Conservation (phyloP, 2,797 vertebrate genomes). For the Cossypha dichroa region DNA sequence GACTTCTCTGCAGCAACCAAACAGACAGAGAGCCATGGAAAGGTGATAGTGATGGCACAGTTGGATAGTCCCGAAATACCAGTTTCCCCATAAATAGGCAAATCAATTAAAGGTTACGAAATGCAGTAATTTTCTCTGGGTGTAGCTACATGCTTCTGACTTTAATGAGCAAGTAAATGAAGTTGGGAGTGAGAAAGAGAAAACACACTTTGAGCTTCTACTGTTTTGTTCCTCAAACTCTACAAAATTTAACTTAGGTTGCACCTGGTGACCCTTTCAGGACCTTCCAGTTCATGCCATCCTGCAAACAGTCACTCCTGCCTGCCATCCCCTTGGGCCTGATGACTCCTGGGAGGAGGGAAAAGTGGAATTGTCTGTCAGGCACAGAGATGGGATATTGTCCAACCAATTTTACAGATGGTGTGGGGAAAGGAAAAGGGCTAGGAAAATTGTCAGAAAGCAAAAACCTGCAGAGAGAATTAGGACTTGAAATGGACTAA, state of each 20-base stretch:
- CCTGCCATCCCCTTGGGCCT: background rate
- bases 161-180: conserved; percentile 59
- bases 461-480: background rate
- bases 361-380: background rate
- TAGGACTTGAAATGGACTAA: background rate
- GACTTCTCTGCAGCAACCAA: background rate
- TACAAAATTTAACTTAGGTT: background rate
- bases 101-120: conserved; percentile 66
- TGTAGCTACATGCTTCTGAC: conserved; percentile 57
- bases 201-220: background rate
- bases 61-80: conserved; percentile 57
- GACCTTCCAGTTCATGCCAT: background rate
- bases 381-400: background rate
- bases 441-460: background rate
- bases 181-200: background rate
- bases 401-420: background rate
- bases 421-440: background rate
- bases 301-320: background rate
- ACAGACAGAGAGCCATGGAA: background rate
- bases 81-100: conserved; percentile 60
- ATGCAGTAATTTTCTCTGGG: conserved; percentile 65
- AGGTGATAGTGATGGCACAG: background rate
- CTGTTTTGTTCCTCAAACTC: background rate
- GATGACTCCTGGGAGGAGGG: background rate
- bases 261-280: background rate